Conservation (phyloP, 2,888 invertebrate species). For the Arge pagana region DNA sequence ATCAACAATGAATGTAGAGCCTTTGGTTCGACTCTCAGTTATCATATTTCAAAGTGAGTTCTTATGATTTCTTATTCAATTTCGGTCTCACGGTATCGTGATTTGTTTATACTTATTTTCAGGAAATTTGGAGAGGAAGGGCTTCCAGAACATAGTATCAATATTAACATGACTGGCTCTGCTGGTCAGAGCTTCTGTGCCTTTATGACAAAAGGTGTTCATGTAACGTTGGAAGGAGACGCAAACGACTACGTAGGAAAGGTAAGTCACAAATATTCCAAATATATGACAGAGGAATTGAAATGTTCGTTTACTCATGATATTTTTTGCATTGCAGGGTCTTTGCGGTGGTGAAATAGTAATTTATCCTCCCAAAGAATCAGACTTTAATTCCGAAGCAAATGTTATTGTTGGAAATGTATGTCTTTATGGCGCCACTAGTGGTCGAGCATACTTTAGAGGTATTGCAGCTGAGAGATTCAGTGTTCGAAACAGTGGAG, state of each 20-base stretch:
- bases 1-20: conserved; percentile 93
- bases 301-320: not conserved
- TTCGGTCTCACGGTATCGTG: conserved; percentile 3
- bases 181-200: conserved; percentile 99
- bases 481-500: conserved; percentile 98
- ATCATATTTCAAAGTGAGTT: conserved; percentile 89
- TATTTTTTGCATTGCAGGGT: conserved; percentile 62
- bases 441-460: conserved; percentile 90
- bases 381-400: conserved; percentile 85
- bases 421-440: conserved; percentile 95
- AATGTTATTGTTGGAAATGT: conserved; percentile 99
- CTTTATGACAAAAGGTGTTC: conserved; percentile 89
- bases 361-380: conserved; percentile 87
- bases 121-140: conserved; percentile 89
- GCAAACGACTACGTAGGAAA: conserved; percentile 98
- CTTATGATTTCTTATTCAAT: not conserved
- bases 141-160: conserved; percentile 79
- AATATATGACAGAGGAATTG: not conserved
- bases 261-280: too few relatives aligned
- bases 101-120: conserved; percentile 28
- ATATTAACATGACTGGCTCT: conserved; percentile 85
- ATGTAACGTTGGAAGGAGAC: conserved; percentile 92
- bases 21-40: conserved; percentile 92
- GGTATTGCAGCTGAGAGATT: conserved; percentile 98
- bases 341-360: conserved; percentile 93